phyloP scores from a whole-genome alignment of 2,797 vertebrate species.

The Australoheros facetus region DNA sequence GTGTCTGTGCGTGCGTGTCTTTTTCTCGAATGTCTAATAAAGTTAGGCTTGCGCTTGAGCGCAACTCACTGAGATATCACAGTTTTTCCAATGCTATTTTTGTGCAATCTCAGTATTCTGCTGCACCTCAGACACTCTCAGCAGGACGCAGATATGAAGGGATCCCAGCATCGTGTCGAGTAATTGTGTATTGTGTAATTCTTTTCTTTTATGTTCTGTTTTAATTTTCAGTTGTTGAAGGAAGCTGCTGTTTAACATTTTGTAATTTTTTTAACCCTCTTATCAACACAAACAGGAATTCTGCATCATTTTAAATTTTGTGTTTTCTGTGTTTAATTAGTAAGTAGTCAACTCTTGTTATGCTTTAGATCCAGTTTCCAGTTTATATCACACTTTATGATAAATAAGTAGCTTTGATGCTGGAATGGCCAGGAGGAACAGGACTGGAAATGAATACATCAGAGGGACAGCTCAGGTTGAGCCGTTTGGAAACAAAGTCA shows the following conservation, averaged over 20 bases:
- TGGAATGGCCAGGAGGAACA: not conserved
- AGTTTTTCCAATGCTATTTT: not conserved
- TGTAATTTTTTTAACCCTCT: not conserved
- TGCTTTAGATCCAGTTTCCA: not conserved
- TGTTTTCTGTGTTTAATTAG: not conserved
- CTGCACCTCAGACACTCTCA: not conserved
- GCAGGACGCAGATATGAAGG: not conserved
- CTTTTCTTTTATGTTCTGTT: not conserved
- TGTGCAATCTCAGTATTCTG: constrained; percentile 40
- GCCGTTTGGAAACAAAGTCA: not conserved
- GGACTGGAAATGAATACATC: not conserved
- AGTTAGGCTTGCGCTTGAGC: not conserved
- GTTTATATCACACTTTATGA: not conserved
- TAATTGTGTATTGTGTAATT: not conserved
- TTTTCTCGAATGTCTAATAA: constrained; percentile 15
- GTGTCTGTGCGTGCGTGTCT: too few species aligned
- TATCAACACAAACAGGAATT: not conserved
- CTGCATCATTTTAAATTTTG: not conserved
- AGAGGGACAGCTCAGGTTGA: not conserved
- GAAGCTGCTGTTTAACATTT: fast-evolving
- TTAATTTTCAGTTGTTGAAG: not conserved
- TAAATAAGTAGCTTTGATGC: not conserved
- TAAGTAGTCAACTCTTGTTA: not conserved
- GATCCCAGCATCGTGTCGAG: not conserved
- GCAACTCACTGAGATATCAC: not conserved